These are phyloP conservation scores for Chrysomela aeneicollis DNA, from an alignment of 2,888 invertebrate species.

Conservation along the genomic window DNA sequence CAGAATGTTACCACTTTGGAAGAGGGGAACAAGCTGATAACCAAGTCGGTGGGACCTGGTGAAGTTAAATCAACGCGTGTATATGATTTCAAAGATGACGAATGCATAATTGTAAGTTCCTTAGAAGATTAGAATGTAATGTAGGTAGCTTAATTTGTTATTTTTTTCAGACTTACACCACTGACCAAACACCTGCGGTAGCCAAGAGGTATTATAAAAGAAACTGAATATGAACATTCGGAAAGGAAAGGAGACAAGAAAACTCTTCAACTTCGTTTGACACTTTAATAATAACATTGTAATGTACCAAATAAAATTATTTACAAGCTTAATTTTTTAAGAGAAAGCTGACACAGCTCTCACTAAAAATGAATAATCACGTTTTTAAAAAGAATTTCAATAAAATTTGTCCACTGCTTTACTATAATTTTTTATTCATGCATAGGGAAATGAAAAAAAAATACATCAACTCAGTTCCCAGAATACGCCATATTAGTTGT, in stretches of 20 bases:
- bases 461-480: conserved; percentile 54
- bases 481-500: conserved; percentile 65
- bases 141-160: too few species aligned
- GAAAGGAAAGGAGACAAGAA: neutral
- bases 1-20: conserved; percentile 67
- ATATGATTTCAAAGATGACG: conserved; percentile 59
- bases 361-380: neutral
- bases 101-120: conserved; percentile 51
- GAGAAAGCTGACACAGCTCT: too few species aligned
- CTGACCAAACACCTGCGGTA: conserved; percentile 63
- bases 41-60: conserved; percentile 58
- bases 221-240: conserved; percentile 40
- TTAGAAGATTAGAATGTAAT: neutral
- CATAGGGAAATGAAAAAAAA: conserved; percentile 22
- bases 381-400: neutral
- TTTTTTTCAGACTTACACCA: conserved; percentile 66
- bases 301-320: conserved; percentile 3
- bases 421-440: conserved; percentile 16
- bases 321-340: neutral
- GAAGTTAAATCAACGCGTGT: conserved; percentile 57
- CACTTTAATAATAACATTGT: neutral
- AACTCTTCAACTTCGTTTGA: neutral
- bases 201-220: conserved; percentile 68
- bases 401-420: neutral
- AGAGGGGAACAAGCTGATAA: conserved; percentile 64